Conservation (phyloP, 2,888 invertebrate genomes). For the Petrolisthes manimaculis region DNA sequence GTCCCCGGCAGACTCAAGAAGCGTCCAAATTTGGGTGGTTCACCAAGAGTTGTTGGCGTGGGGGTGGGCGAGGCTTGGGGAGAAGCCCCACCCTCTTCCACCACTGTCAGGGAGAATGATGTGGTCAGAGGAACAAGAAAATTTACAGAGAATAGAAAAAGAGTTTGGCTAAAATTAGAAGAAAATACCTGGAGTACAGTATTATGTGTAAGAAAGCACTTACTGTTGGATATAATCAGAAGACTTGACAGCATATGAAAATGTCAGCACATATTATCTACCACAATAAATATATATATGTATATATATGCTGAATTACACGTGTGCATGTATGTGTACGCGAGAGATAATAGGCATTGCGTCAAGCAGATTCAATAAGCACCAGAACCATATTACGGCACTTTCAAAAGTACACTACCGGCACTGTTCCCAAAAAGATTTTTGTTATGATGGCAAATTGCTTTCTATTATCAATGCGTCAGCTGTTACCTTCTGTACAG, state of each 20-base stretch:
- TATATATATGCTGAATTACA: slow-evolving; percentile 11
- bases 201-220: not conserved
- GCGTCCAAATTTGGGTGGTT: slow-evolving; percentile 72
- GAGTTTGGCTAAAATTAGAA: not conserved
- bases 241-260: not conserved
- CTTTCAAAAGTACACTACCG: not conserved
- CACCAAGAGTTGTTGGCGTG: slow-evolving; percentile 65
- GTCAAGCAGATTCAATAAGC: slow-evolving; percentile 13
- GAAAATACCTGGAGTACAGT: slow-evolving; percentile 9
- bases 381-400: not conserved
- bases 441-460: too few species aligned
- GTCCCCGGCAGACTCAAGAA: slow-evolving; percentile 78
- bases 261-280: not conserved
- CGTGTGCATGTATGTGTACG: not conserved
- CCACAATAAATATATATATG: slow-evolving; percentile 22
- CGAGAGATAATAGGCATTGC: slow-evolving; percentile 21
- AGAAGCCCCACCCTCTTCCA: slow-evolving; percentile 60
- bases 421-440: not conserved
- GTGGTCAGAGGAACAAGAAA: slow-evolving; percentile 53
- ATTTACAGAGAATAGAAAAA: slow-evolving; percentile 9
- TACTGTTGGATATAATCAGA: not conserved
- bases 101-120: slow-evolving; percentile 57
- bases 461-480: not conserved
- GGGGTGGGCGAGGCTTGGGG: slow-evolving; percentile 56
- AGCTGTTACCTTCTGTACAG: not conserved